phyloP scores from a whole-genome alignment of 2,888 invertebrate genomes.

The Seladonia tumulorum region DNA sequence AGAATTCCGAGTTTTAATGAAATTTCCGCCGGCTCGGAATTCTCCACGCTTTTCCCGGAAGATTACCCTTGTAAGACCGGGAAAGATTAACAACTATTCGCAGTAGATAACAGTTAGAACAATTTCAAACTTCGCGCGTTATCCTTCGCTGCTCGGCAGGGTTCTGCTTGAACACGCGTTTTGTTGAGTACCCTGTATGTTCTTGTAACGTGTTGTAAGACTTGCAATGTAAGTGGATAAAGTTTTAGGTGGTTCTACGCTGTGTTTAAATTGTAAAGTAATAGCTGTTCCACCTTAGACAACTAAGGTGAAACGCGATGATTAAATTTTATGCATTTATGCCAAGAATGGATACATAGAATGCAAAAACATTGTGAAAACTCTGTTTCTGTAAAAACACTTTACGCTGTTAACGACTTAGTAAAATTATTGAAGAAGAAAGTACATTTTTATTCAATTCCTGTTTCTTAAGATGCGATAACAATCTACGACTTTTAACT shows the following conservation, averaged over 20 bases:
- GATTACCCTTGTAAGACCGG: not conserved
- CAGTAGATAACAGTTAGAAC: not conserved
- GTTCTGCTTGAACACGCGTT: not conserved
- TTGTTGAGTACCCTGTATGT: not conserved
- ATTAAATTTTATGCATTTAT: too few species aligned
- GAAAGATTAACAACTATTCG: not conserved
- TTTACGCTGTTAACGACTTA: too few species aligned
- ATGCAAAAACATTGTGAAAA: too few species aligned
- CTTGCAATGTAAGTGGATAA: not conserved
- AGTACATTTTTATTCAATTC: too few species aligned
- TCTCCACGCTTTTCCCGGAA: not conserved
- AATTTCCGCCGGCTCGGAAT: not conserved
- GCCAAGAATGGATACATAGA: too few species aligned
- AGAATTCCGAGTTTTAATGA: constrained; percentile 9
- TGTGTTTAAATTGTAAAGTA: not conserved
- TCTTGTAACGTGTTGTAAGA: not conserved
- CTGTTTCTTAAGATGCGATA: too few species aligned
- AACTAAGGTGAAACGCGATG: too few species aligned
- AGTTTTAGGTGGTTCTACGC: not conserved
- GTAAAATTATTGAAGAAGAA: too few species aligned
- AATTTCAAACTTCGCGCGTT: not conserved
- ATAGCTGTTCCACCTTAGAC: not conserved
- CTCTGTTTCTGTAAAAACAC: too few species aligned
- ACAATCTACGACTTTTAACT: too few species aligned
- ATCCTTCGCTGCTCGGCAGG: not conserved